phyloP scores from a whole-genome alignment of 2,888 invertebrate genomes.

The Chesias legatella region DNA sequence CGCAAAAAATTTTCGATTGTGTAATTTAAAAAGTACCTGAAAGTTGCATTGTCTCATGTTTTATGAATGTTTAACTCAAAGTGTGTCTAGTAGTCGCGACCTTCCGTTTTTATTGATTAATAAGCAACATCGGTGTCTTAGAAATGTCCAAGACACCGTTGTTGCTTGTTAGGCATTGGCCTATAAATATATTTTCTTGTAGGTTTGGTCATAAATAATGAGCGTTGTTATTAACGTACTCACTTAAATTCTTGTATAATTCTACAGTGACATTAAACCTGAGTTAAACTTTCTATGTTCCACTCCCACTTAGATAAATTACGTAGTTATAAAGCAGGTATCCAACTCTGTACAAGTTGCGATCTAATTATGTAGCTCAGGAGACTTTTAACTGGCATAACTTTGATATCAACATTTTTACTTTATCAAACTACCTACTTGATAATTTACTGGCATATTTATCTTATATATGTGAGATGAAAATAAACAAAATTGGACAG shows the following conservation, averaged over 20 bases:
- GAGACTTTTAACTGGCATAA: conserved; percentile 1
- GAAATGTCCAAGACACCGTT: too few species aligned
- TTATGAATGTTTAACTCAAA: conserved; percentile 31
- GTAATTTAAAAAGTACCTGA: conserved; percentile 25
- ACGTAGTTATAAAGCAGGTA: conserved; percentile 3
- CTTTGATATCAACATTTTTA: conserved; percentile 1
- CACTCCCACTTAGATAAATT: conserved; percentile 9
- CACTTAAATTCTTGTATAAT: not conserved
- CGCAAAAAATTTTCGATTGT: conserved; percentile 35
- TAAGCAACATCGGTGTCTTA: conserved; percentile 41
- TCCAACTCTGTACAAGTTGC: conserved; percentile 7
- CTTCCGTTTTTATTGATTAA: conserved; percentile 55
- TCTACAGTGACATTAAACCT: conserved; percentile 6
- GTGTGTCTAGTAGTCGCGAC: conserved; percentile 37
- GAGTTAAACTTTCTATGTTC: conserved; percentile 9
- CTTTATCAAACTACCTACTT: not conserved
- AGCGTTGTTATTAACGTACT: not conserved
- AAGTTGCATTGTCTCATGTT: conserved; percentile 66
- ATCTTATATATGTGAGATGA: conserved; percentile 1
- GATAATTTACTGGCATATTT: not conserved
- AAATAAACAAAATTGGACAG: conserved; percentile 19
- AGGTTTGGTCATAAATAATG: conserved; percentile 1
- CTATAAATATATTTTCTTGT: conserved; percentile 34
- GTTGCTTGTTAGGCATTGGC: too few species aligned
- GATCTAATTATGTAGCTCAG: conserved; percentile 10